These are phyloP conservation scores for Hypocryptadius cinnamomeus DNA, from an alignment of 2,113 vertebrate genomes.

Conservation along the genomic window DNA sequence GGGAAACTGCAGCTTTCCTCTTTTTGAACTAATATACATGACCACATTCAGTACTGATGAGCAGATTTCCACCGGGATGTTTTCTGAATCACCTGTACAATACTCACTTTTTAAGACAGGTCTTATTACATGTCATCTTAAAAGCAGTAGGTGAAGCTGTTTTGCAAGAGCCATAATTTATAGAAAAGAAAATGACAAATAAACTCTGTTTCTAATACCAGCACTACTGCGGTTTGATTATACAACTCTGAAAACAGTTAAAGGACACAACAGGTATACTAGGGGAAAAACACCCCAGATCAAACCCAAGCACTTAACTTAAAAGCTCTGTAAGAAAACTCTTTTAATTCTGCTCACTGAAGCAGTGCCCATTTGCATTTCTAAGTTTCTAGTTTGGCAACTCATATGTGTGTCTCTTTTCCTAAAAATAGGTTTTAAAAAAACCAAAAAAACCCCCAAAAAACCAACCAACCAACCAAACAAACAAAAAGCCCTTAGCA, in stretches of 20 bases:
- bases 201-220: not conserved
- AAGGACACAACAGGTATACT: not conserved
- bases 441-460: too few relatives aligned
- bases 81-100: not conserved
- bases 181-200: not conserved
- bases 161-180: not conserved
- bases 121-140: not conserved
- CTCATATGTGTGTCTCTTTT: not conserved
- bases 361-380: not conserved
- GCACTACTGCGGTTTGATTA: not conserved
- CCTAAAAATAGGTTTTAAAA: not conserved
- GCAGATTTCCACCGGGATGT: not conserved
- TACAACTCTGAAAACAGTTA: not conserved
- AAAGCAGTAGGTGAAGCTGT: not conserved
- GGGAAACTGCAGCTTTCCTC: not conserved
- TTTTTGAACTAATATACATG: not conserved
- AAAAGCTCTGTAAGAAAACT: not conserved
- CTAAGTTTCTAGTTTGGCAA: not conserved
- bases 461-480: too few relatives aligned
- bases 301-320: not conserved
- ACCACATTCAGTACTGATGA: not conserved
- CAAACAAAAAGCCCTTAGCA: too few relatives aligned
- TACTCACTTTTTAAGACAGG: not conserved
- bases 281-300: not conserved
- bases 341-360: not conserved